phyloP scores from a whole-genome alignment of 2,888 invertebrate species.

The Mythimna pallens region DNA sequence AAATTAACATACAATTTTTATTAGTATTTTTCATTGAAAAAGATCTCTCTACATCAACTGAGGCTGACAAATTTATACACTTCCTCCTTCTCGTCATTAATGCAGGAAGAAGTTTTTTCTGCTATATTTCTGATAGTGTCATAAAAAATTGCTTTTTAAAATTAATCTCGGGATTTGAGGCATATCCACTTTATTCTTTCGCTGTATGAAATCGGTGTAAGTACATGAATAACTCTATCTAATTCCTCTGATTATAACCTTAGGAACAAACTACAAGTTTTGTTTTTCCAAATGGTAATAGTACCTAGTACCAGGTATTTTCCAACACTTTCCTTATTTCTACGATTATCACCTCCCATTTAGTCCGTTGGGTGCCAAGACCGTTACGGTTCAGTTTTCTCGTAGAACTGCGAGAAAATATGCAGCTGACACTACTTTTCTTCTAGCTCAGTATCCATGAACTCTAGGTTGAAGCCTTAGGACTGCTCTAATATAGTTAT shows the following conservation, averaged over 20 bases:
- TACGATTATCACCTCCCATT: slow-evolving; percentile 25
- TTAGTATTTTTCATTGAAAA: too few species aligned
- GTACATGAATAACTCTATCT: too few species aligned
- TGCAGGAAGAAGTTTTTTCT: too few species aligned
- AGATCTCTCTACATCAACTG: too few species aligned
- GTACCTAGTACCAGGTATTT: slow-evolving; percentile 13
- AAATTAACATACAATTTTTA: too few species aligned
- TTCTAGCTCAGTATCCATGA: slow-evolving; percentile 12
- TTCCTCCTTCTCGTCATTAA: too few species aligned
- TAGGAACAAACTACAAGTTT: not conserved
- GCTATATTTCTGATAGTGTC: too few species aligned
- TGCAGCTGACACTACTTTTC: slow-evolving; percentile 30
- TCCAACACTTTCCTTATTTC: slow-evolving; percentile 26
- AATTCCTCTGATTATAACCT: not conserved
- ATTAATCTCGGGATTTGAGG: too few species aligned
- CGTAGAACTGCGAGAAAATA: slow-evolving; percentile 40
- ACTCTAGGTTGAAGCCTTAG: slow-evolving; percentile 33
- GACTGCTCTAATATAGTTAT: slow-evolving; percentile 17
- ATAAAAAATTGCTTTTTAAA: too few species aligned
- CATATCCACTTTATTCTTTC: too few species aligned
- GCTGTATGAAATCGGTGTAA: too few species aligned
- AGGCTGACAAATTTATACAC: too few species aligned
- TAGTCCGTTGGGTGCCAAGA: slow-evolving; percentile 1
- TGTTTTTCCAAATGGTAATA: not conserved
- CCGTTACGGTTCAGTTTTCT: slow-evolving; percentile 5